A percentile compares a stretch with the other conserved stretches of the same genome.
Conservation (phyloP, 2,113 vertebrate species). For the Psilopogon haemacephalus region DNA sequence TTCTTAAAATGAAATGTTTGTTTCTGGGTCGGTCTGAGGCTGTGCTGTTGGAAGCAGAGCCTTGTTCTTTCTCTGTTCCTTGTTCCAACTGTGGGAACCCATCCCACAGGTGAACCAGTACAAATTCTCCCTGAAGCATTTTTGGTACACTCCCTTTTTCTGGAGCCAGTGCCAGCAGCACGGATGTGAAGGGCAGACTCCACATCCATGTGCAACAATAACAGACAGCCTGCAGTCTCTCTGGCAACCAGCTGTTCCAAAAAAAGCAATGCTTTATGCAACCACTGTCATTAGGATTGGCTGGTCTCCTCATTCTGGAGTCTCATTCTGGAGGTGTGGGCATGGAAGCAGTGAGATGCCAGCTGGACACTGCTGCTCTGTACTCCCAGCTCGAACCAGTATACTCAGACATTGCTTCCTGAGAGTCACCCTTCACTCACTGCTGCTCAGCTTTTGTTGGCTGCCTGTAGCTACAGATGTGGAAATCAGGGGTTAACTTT, state of each 20-base stretch:
- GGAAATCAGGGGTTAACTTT: not conserved
- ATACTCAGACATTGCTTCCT: not conserved
- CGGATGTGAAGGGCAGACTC: not conserved
- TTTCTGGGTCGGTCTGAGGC: not conserved
- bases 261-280: not conserved
- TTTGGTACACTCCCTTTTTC: not conserved
- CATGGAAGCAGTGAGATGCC: not conserved
- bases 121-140: not conserved
- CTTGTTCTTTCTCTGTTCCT: not conserved
- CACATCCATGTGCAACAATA: not conserved
- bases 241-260: not conserved
- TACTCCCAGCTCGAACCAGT: not conserved
- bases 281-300: not conserved
- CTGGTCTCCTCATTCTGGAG: not conserved
- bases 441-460: not conserved
- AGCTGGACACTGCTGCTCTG: not conserved
- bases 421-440: not conserved
- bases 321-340: not conserved
- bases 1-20: not conserved
- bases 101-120: not conserved
- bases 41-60: not conserved
- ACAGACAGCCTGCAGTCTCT: not conserved
- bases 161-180: not conserved
- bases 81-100: not conserved
- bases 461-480: not conserved